Evolutionary conservation across 2,888 invertebrate genomes (phyloP), one percentile per base, ranked within the genome.

Genomic region (Oithona nana): DNA sequence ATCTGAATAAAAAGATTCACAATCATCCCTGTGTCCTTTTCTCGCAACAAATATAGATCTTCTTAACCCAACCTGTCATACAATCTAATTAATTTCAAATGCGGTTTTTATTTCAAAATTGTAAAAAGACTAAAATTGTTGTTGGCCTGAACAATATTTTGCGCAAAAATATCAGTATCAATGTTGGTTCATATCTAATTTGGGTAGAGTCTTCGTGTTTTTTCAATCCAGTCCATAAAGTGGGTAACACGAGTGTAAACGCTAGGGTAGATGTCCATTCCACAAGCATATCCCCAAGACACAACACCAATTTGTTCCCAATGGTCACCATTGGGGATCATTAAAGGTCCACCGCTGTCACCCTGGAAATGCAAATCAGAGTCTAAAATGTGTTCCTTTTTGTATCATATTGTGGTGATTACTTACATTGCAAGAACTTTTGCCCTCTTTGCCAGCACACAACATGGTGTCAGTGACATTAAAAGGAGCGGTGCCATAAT

Each of bases 241-340:
- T 83, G 79, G 57, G 86, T 84, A 64, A 88, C 83, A 67, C 88
- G 80, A 0, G 88, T 86, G 73, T 90, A 90, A 2, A 90, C 89
- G 20, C 89, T 89, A 0, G 88, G 89, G 74, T 87, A 89, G 70
- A 87, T 87, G 24, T 88, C 88, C 75, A 88, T 88, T 63, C 88
- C 88, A 71, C 89, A 89, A 48, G 88, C 88, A 68, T 89, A 88
- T 65, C 89, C 89, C 88, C 88, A 89, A 16, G 88, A 88, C 24
- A 89, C 89, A 57, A 89, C 81, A 61, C 89, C 89, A 22, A 86
- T 83, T 75, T 88, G 88, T 0, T 80, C 83, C 83, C 87, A 88
- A 64, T 80, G 80, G 3, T 81, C 81, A 39, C 79, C 81, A 63
- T 83, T 81, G 69, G 81, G 83, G 13, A 88, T 80, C 83, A 88